Evolutionary conservation across 2,797 vertebrate genomes (phyloP), one percentile per base, ranked within the genome.

Genomic region (Cyprinodon diabolis): DNA sequence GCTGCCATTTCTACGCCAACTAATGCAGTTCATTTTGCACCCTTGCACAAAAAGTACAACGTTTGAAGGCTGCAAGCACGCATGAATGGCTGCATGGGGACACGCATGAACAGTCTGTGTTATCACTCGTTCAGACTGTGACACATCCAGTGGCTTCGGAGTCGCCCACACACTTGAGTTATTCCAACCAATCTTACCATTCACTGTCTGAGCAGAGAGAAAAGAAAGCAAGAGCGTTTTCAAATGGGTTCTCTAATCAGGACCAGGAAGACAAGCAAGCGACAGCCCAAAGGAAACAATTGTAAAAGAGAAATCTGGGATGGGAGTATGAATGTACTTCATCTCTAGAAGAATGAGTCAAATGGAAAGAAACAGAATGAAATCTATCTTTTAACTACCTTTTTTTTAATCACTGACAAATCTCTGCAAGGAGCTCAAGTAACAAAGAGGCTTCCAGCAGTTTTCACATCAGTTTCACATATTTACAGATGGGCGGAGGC

Each of bases 121-220:
- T 48, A 56, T 51, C 72, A 35, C 65, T 25, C 23, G 55, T 49
- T 56, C 52, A 66, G 12, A 60, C 57, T 19, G 40, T 6, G 14
- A 73, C 75, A 76, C 65, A 72, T 70, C 57, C 9, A 45, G 60
- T 11, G 47, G 74, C 65, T 75, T 74, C 30, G 72, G 70, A 84
- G 74, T 81, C 73, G 66, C 89, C 85, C 81, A 87, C 89, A 84
- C 83, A 76, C 57, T 63, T 48, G 30, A 83, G 74, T 91, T 79
- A 86, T 90, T 90, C 74, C 80, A 76, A 69, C 86, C 88, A 89
- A 92, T 92, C 89, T 91, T 72, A 69, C 79, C 47, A 49, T 71
- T 79, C 79, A 55, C 60, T 47, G 80, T 80, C 75, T 79, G 81
- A 81, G 78, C 71, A n/a, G 15, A 49, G 71, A 67, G 71, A 63